Evolutionary conservation across 2,113 vertebrate species (phyloP).

Genomic region (Phylloscopus whistleri): DNA sequence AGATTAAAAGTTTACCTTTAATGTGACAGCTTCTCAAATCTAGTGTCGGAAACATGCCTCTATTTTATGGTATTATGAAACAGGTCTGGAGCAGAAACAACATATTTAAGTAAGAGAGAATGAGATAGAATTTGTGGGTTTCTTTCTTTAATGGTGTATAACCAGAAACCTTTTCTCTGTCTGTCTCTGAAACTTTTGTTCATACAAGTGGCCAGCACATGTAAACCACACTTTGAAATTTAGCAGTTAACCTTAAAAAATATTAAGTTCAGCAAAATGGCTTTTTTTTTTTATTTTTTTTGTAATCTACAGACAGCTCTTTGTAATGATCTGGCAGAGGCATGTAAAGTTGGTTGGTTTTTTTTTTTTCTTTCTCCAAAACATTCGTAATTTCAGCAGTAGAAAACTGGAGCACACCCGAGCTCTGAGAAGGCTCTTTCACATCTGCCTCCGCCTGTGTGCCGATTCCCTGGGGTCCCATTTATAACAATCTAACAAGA

Average conservation of each 20-base stretch:
- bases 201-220: slow-evolving; percentile 21
- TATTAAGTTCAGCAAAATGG: slow-evolving; percentile 8
- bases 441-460: slow-evolving; percentile 72
- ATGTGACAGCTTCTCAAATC: slow-evolving; percentile 49
- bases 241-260: slow-evolving; percentile 55
- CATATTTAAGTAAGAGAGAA: slow-evolving; percentile 16
- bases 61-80: slow-evolving; percentile 62
- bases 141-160: slow-evolving; percentile 45
- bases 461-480: slow-evolving; percentile 69
- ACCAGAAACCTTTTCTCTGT: slow-evolving; percentile 12
- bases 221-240: slow-evolving; percentile 39
- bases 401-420: slow-evolving; percentile 47
- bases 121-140: slow-evolving; percentile 14
- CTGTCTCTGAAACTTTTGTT: slow-evolving; percentile 18
- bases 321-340: slow-evolving; percentile 57
- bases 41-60: slow-evolving; percentile 18
- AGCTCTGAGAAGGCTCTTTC: slow-evolving; percentile 60
- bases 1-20: slow-evolving; percentile 70
- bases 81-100: slow-evolving; percentile 57
- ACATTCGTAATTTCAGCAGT: slow-evolving; percentile 59
- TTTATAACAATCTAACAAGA: slow-evolving; percentile 81
- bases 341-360: background rate
- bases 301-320: background rate
- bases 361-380: background rate
- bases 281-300: background rate